Evolutionary conservation across 2,797 vertebrate genomes (phyloP).

Genomic region (Rhinogobio ventralis): DNA sequence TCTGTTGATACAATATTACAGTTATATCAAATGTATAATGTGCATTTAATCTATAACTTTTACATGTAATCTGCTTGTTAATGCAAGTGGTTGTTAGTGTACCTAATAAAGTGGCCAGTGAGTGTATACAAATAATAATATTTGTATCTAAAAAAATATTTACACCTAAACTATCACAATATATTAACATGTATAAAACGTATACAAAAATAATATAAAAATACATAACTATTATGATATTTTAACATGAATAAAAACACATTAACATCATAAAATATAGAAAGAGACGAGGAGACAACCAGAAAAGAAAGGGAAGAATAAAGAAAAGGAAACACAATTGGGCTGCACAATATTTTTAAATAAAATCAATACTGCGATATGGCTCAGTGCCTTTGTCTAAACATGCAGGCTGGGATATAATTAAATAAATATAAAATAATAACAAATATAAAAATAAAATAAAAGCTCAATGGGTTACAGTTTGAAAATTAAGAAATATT

Average conservation of each 20-base stretch:
- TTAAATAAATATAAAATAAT: background rate
- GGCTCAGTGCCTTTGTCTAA: background rate
- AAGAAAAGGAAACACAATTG: background rate
- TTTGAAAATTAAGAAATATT: background rate
- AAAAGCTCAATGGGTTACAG: background rate
- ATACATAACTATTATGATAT: background rate
- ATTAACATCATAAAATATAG: background rate
- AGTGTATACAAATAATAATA: too few species aligned
- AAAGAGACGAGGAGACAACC: background rate
- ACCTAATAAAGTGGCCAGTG: too few species aligned
- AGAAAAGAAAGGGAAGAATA: background rate
- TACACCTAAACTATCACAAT: too few species aligned
- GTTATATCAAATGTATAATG: background rate
- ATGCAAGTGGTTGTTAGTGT: background rate
- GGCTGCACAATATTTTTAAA: background rate
- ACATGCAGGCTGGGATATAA: background rate
- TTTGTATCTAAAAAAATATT: too few species aligned
- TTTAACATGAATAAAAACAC: background rate
- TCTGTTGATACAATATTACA: background rate
- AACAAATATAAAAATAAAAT: background rate
- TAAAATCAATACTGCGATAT: background rate
- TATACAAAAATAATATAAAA: background rate
- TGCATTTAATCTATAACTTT: background rate
- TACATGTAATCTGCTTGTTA: too few species aligned
- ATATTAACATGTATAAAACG: background rate